Percentiles rank a stretch among this genome's conserved stretches.
Conservation (phyloP, 2,113 vertebrate species). For the Cynoglossus semilaevis region DNA sequence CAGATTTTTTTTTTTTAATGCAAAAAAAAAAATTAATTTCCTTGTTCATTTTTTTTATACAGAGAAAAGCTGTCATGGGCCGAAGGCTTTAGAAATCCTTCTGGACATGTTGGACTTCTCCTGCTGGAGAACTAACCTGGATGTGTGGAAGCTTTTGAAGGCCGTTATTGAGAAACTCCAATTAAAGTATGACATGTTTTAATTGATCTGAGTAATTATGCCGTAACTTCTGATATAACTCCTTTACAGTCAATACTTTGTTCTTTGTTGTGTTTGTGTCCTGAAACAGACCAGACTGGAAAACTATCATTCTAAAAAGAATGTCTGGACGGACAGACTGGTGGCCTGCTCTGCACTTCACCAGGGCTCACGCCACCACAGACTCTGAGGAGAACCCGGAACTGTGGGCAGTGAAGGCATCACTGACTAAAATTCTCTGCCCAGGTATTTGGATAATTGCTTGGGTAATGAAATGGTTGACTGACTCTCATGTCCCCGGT, state of each 20-base stretch:
- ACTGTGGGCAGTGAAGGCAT: constrained; percentile 78
- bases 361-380: constrained; percentile 72
- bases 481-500: too few species aligned
- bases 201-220: too few species aligned
- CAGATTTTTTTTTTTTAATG: background rate
- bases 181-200: constrained; percentile 29
- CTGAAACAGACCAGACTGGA: constrained; percentile 40
- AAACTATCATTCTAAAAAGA: constrained; percentile 62
- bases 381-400: constrained; percentile 71
- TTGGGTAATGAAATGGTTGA: too few species aligned
- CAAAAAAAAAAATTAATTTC: background rate
- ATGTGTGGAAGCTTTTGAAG: constrained; percentile 81
- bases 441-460: constrained; percentile 76
- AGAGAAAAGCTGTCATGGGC: constrained; percentile 71
- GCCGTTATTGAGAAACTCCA: constrained; percentile 69
- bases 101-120: constrained; percentile 85
- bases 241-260: background rate
- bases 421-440: constrained; percentile 73
- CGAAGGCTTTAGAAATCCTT: constrained; percentile 76
- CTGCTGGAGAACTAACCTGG: constrained; percentile 81
- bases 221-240: background rate
- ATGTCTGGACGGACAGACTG: constrained; percentile 82
- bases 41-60: background rate
- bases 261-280: background rate
- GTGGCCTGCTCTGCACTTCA: constrained; percentile 91